Conservation (phyloP, 1,140 invertebrate species). For the Helicoverpa zea region DNA sequence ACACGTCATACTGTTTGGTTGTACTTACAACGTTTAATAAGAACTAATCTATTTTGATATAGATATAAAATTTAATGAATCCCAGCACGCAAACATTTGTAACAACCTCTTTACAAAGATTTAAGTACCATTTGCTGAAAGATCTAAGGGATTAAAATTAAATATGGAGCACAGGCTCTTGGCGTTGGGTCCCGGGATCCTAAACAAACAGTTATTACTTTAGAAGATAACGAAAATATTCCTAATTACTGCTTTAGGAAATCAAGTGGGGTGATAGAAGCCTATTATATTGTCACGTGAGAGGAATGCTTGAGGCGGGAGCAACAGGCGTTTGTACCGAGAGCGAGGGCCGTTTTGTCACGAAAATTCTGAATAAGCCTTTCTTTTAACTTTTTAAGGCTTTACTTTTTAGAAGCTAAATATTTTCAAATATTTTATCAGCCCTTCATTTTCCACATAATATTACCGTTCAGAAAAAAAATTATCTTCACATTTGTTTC, state of each 20-base stretch:
- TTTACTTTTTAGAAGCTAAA: neutral
- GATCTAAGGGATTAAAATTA: constrained; percentile 27
- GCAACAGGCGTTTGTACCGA: constrained; percentile 29
- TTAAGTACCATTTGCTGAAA: constrained; percentile 19
- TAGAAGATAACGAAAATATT: constrained; percentile 1
- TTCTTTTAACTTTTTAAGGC: neutral
- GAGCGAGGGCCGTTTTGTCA: neutral
- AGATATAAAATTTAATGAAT: constrained; percentile 35
- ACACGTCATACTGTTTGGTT: neutral
- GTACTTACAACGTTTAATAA: constrained; percentile 14
- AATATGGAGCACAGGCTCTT: constrained; percentile 16
- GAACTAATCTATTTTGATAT: neutral
- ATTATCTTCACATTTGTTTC: no score
- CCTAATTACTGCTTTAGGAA: constrained; percentile 28
- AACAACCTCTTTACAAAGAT: constrained; percentile 32
- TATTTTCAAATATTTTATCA: no score
- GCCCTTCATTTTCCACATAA: no score
- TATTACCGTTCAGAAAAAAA: no score
- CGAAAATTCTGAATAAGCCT: neutral
- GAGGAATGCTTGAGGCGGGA: neutral
- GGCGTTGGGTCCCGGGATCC: constrained; percentile 7
- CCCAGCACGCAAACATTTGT: neutral
- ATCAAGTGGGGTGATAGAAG: constrained; percentile 25
- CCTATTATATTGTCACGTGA: constrained; percentile 8
- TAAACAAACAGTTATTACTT: constrained; percentile 40